Conservation (phyloP, 2,797 vertebrate genomes). For the Micrastur ruficollis region DNA sequence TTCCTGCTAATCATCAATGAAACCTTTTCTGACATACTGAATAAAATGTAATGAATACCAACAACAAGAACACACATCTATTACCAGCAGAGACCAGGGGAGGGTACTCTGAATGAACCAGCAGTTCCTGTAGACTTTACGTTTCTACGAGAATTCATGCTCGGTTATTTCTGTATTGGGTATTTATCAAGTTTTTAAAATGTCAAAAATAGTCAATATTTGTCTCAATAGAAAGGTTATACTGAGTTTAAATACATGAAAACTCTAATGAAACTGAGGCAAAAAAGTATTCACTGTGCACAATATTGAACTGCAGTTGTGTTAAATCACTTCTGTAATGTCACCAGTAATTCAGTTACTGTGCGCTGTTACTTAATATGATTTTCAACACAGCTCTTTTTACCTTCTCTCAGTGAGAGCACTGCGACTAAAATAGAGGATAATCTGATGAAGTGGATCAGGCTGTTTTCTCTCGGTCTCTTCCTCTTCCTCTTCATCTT, state of each 20-base stretch:
- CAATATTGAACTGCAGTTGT: not conserved
- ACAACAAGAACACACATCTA: not conserved
- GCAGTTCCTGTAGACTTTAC: not conserved
- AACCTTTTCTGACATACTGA: not conserved
- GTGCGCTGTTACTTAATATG: not conserved
- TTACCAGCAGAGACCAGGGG: not conserved
- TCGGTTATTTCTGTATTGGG: not conserved
- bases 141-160: not conserved
- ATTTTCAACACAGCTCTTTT: conserved; percentile 32
- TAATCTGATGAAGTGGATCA: conserved; percentile 97
- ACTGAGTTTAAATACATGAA: not conserved
- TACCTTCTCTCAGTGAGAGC: conserved; percentile 94
- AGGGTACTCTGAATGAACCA: not conserved
- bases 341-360: not conserved
- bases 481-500: conserved; percentile 91
- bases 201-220: not conserved
- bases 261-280: not conserved
- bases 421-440: conserved; percentile 95
- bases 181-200: not conserved
- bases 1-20: not conserved
- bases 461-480: conserved; percentile 86
- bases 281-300: not conserved
- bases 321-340: not conserved
- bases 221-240: not conserved
- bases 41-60: not conserved